Conservation (phyloP, 2,888 invertebrate species). For the Sericinus montela region DNA sequence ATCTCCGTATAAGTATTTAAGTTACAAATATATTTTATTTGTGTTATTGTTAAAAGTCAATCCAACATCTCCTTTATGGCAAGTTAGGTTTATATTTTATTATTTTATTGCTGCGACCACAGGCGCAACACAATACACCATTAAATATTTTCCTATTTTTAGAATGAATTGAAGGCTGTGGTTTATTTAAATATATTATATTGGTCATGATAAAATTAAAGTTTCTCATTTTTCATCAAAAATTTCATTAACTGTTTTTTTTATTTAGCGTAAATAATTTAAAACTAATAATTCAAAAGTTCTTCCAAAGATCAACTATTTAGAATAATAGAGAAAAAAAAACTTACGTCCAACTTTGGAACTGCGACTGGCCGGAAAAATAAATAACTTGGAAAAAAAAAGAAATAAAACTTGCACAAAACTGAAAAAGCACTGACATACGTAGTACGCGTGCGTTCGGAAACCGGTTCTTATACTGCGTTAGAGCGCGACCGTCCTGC, state of each 20-base stretch:
- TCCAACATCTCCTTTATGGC: not conserved
- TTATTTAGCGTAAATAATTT: not conserved
- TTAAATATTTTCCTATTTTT: constrained; percentile 28
- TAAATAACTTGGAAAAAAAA: constrained; percentile 30
- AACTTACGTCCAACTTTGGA: constrained; percentile 54
- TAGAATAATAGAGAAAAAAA: constrained; percentile 39
- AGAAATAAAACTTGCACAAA: constrained; percentile 39
- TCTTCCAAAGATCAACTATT: constrained; percentile 10
- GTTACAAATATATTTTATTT: not conserved
- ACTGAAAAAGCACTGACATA: constrained; percentile 40
- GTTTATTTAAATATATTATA: not conserved
- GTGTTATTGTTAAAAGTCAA: too few species aligned
- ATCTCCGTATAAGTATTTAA: too few species aligned
- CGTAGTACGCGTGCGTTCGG: constrained; percentile 38
- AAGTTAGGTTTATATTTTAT: constrained; percentile 29
- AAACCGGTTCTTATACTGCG: constrained; percentile 26
- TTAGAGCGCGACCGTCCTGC: constrained; percentile 33
- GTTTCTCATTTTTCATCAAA: not conserved
- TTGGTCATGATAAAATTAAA: not conserved
- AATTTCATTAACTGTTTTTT: too few species aligned
- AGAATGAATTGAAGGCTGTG: constrained; percentile 1
- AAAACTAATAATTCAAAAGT: constrained; percentile 6
- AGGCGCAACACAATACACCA: constrained; percentile 37
- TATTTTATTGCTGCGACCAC: constrained; percentile 35
- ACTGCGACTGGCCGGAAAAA: constrained; percentile 36